These are phyloP conservation scores for Lordiphosa fenestrarum DNA, from an alignment of 2,888 invertebrate genomes.

Conservation along the genomic window DNA sequence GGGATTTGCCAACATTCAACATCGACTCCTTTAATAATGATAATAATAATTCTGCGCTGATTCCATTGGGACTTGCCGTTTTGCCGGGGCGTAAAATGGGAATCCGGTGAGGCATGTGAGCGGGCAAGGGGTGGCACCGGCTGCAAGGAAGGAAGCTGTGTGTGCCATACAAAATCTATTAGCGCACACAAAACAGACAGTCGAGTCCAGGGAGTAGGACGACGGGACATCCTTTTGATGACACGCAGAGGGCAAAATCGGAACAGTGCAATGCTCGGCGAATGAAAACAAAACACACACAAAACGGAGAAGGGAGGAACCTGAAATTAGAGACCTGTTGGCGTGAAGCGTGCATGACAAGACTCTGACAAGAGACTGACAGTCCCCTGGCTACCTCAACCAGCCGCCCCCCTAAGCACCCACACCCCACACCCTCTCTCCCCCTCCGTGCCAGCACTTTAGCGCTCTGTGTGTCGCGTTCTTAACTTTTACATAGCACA, in stretches of 20 bases:
- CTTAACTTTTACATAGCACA: constrained; percentile 11
- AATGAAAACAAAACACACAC: neutral
- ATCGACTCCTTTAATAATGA: constrained; percentile 65
- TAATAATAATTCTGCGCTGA: constrained; percentile 58
- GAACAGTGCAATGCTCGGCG: constrained; percentile 12
- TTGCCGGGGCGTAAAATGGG: constrained; percentile 58
- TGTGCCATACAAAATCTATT: constrained; percentile 74
- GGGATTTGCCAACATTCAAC: constrained; percentile 37
- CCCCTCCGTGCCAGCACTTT: neutral
- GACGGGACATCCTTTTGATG: constrained; percentile 41
- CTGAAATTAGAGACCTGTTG: constrained; percentile 58
- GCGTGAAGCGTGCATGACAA: constrained; percentile 47
- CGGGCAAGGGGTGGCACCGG: neutral
- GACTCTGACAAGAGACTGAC: constrained; percentile 22
- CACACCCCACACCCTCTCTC: neutral
- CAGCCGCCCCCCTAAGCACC: neutral
- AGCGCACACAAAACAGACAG: constrained; percentile 48
- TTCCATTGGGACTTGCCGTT: constrained; percentile 49
- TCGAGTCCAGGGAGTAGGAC: neutral
- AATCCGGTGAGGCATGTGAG: constrained; percentile 65
- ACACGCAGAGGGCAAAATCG: constrained; percentile 16
- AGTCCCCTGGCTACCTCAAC: constrained; percentile 11
- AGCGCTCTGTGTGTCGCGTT: neutral
- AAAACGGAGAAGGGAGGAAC: neutral
- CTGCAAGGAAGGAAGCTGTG: constrained; percentile 23